phyloP scores from a whole-genome alignment of 2,888 invertebrate species.

The Torymus tubicola region DNA sequence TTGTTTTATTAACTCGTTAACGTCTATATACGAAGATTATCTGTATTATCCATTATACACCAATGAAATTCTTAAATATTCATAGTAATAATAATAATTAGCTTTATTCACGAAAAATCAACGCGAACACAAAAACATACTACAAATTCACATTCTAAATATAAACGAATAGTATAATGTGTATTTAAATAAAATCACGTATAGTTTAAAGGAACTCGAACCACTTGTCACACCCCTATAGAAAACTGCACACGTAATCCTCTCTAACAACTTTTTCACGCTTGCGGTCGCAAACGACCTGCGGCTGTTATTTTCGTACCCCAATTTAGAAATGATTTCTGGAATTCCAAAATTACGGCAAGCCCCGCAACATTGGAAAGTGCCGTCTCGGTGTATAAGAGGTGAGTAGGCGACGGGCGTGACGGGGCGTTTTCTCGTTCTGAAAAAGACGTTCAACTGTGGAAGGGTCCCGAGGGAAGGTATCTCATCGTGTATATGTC shows the following conservation, averaged over 20 bases:
- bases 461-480: neutral
- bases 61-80: neutral
- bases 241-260: constrained; percentile 37
- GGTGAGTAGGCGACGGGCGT: neutral
- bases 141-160: too few species aligned
- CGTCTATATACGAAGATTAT: neutral
- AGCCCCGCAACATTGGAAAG: neutral
- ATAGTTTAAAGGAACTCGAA: too few species aligned
- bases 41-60: neutral
- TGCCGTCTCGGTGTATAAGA: neutral
- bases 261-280: constrained; percentile 31
- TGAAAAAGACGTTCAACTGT: constrained; percentile 8
- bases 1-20: neutral
- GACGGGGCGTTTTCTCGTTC: constrained; percentile 29
- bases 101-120: too few species aligned
- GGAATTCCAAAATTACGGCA: constrained; percentile 44
- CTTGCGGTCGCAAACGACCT: neutral
- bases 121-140: too few species aligned
- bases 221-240: neutral
- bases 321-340: constrained; percentile 17
- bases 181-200: too few species aligned
- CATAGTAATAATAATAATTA: too few species aligned
- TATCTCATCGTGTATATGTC: neutral
- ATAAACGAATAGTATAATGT: too few species aligned
- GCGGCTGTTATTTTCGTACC: constrained; percentile 2